phyloP scores from a whole-genome alignment of 2,888 invertebrate species.

The Agrotis exclamationis region DNA sequence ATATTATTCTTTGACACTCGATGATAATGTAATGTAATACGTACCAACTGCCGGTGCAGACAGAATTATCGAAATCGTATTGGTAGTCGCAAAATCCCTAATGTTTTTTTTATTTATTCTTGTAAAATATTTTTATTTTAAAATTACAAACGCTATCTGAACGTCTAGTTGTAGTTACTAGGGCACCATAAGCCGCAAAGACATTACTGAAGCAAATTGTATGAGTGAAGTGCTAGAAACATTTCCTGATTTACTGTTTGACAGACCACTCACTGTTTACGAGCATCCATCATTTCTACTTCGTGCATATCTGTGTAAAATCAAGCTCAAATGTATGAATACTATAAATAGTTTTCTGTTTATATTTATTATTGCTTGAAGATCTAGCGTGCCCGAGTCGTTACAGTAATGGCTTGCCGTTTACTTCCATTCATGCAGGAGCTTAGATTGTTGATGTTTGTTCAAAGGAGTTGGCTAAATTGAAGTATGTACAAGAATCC shows the following conservation, averaged over 20 bases:
- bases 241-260: slow-evolving; percentile 4
- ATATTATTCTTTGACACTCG: too few species aligned
- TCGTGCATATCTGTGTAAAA: slow-evolving; percentile 11
- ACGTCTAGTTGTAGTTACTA: neutral
- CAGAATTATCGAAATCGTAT: too few species aligned
- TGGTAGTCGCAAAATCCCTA: too few species aligned
- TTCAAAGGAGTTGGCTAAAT: too few species aligned
- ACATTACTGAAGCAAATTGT: neutral
- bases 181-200: neutral
- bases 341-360: slow-evolving; percentile 29
- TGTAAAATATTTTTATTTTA: too few species aligned
- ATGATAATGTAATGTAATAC: too few species aligned
- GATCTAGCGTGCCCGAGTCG: slow-evolving; percentile 18
- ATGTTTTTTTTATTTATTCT: too few species aligned
- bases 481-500: too few species aligned
- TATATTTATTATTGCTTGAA: slow-evolving; percentile 29
- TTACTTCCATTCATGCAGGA: slow-evolving; percentile 28
- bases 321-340: slow-evolving; percentile 15
- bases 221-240: neutral
- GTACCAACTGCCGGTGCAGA: too few species aligned
- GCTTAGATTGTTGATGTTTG: slow-evolving; percentile 10
- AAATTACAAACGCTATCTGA: neutral
- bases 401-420: slow-evolving; percentile 31
- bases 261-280: slow-evolving; percentile 2
- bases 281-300: slow-evolving; percentile 7